Conservation (phyloP, 2,113 vertebrate species). For the Motacilla alba region DNA sequence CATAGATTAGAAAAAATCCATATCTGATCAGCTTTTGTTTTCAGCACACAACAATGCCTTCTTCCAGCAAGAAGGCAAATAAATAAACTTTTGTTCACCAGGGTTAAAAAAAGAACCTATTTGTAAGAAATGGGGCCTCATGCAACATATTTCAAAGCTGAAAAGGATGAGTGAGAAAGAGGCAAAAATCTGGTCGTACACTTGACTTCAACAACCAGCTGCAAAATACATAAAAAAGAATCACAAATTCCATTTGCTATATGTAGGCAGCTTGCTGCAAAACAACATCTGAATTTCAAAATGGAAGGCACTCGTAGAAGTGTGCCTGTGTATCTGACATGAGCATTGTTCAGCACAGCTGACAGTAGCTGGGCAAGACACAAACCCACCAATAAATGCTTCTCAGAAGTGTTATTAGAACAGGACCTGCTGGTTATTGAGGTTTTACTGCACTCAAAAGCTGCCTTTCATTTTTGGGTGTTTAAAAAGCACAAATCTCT, state of each 20-base stretch:
- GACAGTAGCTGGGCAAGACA: neutral
- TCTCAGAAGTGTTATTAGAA: neutral
- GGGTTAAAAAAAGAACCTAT: slow-evolving; percentile 8
- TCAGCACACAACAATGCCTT: slow-evolving; percentile 16
- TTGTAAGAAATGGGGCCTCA: slow-evolving; percentile 28
- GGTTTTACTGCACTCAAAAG: neutral
- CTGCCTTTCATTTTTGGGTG: neutral
- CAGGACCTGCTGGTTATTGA: neutral
- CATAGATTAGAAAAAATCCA: neutral
- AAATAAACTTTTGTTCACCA: slow-evolving; percentile 43
- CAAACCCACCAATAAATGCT: neutral
- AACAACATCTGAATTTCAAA: neutral
- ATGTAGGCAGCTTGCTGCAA: neutral
- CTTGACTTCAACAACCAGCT: slow-evolving; percentile 2
- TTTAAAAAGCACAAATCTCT: neutral
- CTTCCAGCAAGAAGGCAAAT: slow-evolving; percentile 12
- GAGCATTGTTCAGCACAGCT: neutral
- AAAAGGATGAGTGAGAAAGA: neutral
- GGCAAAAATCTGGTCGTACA: neutral
- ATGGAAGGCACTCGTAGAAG: neutral
- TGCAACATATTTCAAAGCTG: slow-evolving; percentile 17
- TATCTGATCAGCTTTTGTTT: slow-evolving; percentile 29
- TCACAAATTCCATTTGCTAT: neutral
- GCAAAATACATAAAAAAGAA: neutral
- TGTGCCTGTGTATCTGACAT: neutral